phyloP scores from a whole-genome alignment of 1,140 invertebrate species.

The Reticulitermes speratus region DNA sequence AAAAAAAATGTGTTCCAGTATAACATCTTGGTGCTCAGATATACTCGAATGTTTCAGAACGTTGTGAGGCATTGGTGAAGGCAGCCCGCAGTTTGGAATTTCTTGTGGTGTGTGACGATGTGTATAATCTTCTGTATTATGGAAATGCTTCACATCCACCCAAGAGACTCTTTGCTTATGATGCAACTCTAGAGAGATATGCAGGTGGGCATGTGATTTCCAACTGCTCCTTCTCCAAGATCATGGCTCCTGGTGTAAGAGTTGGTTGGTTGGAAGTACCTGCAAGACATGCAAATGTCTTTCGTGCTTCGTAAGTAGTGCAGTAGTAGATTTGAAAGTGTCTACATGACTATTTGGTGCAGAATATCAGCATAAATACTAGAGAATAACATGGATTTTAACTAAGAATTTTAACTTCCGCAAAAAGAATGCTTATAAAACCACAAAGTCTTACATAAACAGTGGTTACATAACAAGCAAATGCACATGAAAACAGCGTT shows the following conservation, averaged over 20 bases:
- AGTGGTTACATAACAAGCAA: too few species aligned
- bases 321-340: background rate
- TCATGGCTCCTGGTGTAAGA: constrained; percentile 62
- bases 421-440: too few species aligned
- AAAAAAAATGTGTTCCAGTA: too few species aligned
- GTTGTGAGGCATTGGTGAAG: constrained; percentile 33
- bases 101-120: constrained; percentile 62
- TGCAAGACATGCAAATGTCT: constrained; percentile 46
- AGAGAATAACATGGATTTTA: too few species aligned
- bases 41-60: background rate
- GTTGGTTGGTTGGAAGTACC: constrained; percentile 66
- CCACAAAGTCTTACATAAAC: too few species aligned
- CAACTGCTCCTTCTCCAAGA: constrained; percentile 68
- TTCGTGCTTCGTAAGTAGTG: constrained; percentile 48
- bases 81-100: constrained; percentile 59
- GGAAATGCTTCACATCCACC: constrained; percentile 47
- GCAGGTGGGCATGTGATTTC: constrained; percentile 60
- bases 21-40: background rate
- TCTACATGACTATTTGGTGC: too few species aligned
- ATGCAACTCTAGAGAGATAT: constrained; percentile 48
- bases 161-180: constrained; percentile 56
- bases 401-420: too few species aligned
- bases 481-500: too few species aligned
- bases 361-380: too few species aligned
- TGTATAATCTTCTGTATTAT: constrained; percentile 66